These are phyloP conservation scores for Epinephelus malabaricus DNA, from an alignment of 2,797 vertebrate genomes.

Conservation along the genomic window DNA sequence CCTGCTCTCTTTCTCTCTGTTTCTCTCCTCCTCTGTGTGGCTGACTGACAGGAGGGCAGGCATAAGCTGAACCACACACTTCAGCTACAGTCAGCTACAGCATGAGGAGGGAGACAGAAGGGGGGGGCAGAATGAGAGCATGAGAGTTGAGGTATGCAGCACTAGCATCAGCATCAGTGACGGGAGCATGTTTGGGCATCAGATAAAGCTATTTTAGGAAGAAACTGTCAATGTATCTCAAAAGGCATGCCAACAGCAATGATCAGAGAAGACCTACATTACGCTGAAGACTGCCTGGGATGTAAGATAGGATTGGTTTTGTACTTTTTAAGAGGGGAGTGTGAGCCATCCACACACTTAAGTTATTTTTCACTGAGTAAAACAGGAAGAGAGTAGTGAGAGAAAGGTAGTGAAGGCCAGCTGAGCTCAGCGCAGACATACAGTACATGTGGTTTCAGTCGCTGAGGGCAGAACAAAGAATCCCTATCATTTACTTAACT, in stretches of 20 bases:
- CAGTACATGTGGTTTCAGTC: neutral
- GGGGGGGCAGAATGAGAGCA: neutral
- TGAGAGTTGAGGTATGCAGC: constrained; percentile 58
- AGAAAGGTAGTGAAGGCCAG: constrained; percentile 8
- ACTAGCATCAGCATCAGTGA: constrained; percentile 67
- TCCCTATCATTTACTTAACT: constrained; percentile 1
- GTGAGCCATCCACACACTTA: constrained; percentile 23
- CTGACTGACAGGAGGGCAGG: constrained; percentile 72
- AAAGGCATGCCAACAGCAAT: constrained; percentile 63
- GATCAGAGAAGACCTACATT: constrained; percentile 75
- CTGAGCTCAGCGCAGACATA: constrained; percentile 11
- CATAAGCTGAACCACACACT: constrained; percentile 66
- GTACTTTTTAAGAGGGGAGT: constrained; percentile 42
- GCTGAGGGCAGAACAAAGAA: constrained; percentile 16
- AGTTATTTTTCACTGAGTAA: constrained; percentile 19
- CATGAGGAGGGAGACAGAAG: constrained; percentile 27
- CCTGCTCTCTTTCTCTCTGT: neutral
- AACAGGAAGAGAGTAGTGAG: constrained; percentile 8
- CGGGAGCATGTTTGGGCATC: constrained; percentile 75
- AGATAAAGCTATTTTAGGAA: constrained; percentile 78
- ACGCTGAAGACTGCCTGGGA: constrained; percentile 42
- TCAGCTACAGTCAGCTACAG: constrained; percentile 68
- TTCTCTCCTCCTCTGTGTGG: constrained; percentile 46
- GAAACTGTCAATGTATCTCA: constrained; percentile 75
- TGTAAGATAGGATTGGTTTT: constrained; percentile 49